These are phyloP conservation scores for Sinohyriopsis cumingii DNA, from an alignment of 2,888 invertebrate genomes.

Conservation along the genomic window DNA sequence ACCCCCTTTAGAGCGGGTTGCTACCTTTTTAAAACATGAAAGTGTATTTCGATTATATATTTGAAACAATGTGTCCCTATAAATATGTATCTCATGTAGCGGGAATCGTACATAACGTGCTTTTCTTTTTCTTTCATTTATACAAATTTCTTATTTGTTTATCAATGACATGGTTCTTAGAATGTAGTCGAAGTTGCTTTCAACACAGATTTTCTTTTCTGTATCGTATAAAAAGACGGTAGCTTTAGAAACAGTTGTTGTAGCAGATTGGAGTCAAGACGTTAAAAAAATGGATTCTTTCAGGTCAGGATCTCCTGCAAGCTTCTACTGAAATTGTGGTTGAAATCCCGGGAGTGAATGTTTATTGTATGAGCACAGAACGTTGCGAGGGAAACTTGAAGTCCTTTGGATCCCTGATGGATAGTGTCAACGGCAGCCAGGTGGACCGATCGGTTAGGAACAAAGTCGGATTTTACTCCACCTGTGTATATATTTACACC, in stretches of 20 bases:
- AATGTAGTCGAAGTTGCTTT: no score
- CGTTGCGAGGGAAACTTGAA: conserved; percentile 15
- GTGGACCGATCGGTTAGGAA: conserved; percentile 26
- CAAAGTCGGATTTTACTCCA: conserved; percentile 8
- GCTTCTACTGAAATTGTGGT: conserved; percentile 25
- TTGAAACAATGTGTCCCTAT: no score
- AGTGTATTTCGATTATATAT: no score
- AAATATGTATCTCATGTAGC: no score
- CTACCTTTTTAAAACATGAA: no score
- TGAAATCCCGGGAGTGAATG: conserved; percentile 22
- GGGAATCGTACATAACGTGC: no score
- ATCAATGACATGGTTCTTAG: no score
- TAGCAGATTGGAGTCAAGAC: background rate
- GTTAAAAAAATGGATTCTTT: conserved; percentile 1
- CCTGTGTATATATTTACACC: conserved; percentile 44
- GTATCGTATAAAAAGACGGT: no score
- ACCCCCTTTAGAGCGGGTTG: no score
- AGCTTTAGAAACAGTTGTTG: background rate
- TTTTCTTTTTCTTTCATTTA: no score
- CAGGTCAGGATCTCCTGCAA: conserved; percentile 22
- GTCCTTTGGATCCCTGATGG: conserved; percentile 20
- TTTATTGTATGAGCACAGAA: conserved; percentile 23
- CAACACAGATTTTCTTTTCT: no score
- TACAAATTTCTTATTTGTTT: no score
- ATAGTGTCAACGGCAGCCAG: conserved; percentile 9